Evolutionary conservation across 2,797 vertebrate species (phyloP).

Genomic region (Pelochelys cantorii): DNA sequence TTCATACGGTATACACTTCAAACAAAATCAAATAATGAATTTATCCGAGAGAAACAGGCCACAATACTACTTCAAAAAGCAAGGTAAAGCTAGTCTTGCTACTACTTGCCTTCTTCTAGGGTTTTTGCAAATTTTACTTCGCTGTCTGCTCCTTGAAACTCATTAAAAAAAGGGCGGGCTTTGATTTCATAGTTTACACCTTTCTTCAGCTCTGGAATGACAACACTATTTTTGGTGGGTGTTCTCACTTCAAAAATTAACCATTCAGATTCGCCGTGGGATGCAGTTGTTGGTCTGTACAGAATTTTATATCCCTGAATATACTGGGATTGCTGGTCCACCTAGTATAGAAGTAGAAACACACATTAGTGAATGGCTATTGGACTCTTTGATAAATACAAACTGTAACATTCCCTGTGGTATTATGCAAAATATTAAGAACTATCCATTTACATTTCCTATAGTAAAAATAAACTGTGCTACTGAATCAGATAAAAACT

Average conservation of each 20-base stretch:
- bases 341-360: constrained; percentile 81
- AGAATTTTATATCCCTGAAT: constrained; percentile 98
- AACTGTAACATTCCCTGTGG: not conserved
- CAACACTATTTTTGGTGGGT: constrained; percentile 90
- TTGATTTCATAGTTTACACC: constrained; percentile 97
- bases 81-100: constrained; percentile 58
- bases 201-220: constrained; percentile 93
- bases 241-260: constrained; percentile 94
- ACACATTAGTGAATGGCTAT: not conserved
- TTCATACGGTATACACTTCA: constrained; percentile 62
- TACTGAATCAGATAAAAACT: not conserved
- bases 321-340: constrained; percentile 97
- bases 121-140: constrained; percentile 96
- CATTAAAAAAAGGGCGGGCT: constrained; percentile 97
- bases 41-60: constrained; percentile 50
- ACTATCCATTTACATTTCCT: not conserved
- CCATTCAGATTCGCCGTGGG: constrained; percentile 89
- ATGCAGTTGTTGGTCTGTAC: constrained; percentile 87
- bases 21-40: constrained; percentile 72
- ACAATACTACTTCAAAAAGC: constrained; percentile 68
- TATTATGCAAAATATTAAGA: accelerated
- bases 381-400: not conserved
- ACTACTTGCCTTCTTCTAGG: constrained; percentile 93
- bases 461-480: not conserved
- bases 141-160: constrained; percentile 99